phyloP scores from a whole-genome alignment of 2,888 invertebrate genomes.

The Eupithecia abbreviata region DNA sequence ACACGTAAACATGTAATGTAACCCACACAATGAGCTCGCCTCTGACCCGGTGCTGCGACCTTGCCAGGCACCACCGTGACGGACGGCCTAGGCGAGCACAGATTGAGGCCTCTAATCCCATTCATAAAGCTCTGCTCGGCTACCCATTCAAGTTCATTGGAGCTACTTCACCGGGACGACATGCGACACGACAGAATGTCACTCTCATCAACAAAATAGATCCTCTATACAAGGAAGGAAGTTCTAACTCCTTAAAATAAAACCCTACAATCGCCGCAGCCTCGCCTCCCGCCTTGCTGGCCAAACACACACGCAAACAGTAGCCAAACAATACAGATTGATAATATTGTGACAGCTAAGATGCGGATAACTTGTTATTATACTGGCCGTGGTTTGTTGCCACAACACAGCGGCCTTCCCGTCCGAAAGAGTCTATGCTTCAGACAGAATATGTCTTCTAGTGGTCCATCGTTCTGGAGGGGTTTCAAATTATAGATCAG shows the following conservation, averaged over 20 bases:
- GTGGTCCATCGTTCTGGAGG: not conserved
- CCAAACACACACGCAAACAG: too few species aligned
- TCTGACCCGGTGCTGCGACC: slow-evolving; percentile 56
- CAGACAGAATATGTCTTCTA: not conserved
- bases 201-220: too few species aligned
- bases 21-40: slow-evolving; percentile 50
- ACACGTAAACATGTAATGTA: slow-evolving; percentile 14
- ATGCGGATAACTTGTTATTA: not conserved
- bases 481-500: not conserved
- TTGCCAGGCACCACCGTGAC: slow-evolving; percentile 54
- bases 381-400: not conserved
- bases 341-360: not conserved
- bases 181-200: not conserved
- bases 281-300: not conserved
- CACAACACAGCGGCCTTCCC: not conserved
- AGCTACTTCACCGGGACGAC: not conserved
- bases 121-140: slow-evolving; percentile 4
- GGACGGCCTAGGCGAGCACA: slow-evolving; percentile 29
- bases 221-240: too few species aligned
- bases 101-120: slow-evolving; percentile 45
- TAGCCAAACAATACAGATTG: not conserved
- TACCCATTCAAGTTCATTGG: not conserved
- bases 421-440: not conserved
- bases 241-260: too few species aligned
- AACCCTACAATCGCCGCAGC: not conserved